phyloP scores from a whole-genome alignment of 2,113 vertebrate genomes.

The Formicarius rufipectus region DNA sequence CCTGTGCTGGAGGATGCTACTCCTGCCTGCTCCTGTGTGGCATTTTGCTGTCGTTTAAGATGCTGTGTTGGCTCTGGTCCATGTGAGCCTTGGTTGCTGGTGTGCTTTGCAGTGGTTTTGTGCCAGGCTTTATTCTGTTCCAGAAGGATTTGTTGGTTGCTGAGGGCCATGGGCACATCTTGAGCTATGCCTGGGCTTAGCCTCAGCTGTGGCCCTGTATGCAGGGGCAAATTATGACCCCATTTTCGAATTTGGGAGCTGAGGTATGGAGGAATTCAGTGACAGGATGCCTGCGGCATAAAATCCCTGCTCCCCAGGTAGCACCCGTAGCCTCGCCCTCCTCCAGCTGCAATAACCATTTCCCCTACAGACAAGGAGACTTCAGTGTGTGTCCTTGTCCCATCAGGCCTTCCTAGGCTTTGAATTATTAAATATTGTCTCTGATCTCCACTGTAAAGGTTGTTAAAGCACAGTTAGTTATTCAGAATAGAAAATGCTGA shows the following conservation, averaged over 20 bases:
- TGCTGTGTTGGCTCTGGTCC: not conserved
- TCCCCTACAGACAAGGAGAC: not conserved
- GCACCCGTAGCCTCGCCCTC: not conserved
- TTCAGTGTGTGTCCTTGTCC: not conserved
- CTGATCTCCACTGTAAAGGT: not conserved
- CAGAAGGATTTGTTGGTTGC: not conserved
- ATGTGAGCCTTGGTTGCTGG: not conserved
- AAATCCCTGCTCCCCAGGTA: not conserved
- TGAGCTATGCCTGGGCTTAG: not conserved
- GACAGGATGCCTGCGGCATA: not conserved
- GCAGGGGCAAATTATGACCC: not conserved
- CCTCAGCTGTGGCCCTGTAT: not conserved
- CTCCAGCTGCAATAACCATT: not conserved
- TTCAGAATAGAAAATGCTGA: not conserved
- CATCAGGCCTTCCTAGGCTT: not conserved
- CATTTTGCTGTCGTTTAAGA: not conserved
- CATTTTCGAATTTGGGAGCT: not conserved
- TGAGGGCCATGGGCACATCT: not conserved
- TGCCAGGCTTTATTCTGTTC: not conserved
- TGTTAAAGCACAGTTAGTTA: not conserved
- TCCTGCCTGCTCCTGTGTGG: not conserved
- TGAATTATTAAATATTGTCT: constrained; percentile 22
- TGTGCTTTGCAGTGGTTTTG: not conserved
- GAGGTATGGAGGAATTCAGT: not conserved
- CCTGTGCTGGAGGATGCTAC: accelerated